Conservation (phyloP, 2,113 vertebrate genomes). For the Ia io region DNA sequence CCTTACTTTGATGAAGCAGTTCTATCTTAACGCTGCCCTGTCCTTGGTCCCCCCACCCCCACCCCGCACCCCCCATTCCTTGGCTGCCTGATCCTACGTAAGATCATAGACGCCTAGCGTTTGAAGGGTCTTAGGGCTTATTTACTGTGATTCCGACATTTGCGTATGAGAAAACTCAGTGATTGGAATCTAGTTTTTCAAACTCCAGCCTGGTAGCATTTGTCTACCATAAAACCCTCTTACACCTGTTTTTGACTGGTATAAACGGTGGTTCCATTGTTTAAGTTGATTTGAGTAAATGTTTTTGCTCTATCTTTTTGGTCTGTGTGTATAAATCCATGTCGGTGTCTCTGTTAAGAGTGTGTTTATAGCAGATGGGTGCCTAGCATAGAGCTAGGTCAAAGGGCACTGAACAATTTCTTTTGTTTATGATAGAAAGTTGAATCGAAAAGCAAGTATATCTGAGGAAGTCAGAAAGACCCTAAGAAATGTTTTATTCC, state of each 20-base stretch:
- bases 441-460: neutral
- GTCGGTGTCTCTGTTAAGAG: neutral
- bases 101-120: neutral
- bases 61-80: neutral
- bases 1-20: neutral
- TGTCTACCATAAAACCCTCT: neutral
- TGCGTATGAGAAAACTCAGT: neutral
- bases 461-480: neutral
- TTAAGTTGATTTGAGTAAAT: neutral
- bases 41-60: neutral
- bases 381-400: neutral
- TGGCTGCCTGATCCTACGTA: neutral
- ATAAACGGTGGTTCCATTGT: neutral
- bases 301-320: neutral
- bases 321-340: neutral
- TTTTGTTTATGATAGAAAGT: slow-evolving; percentile 1
- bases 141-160: neutral
- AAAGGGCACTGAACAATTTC: neutral
- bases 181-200: neutral
- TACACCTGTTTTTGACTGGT: neutral
- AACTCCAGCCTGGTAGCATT: neutral
- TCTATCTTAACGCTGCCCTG: neutral
- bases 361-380: neutral
- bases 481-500: slow-evolving; percentile 22
- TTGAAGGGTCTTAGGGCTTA: neutral